Evolutionary conservation across 2,888 invertebrate genomes (phyloP), one percentile per base, ranked within the genome.

Genomic region (Rosalia funebris): DNA sequence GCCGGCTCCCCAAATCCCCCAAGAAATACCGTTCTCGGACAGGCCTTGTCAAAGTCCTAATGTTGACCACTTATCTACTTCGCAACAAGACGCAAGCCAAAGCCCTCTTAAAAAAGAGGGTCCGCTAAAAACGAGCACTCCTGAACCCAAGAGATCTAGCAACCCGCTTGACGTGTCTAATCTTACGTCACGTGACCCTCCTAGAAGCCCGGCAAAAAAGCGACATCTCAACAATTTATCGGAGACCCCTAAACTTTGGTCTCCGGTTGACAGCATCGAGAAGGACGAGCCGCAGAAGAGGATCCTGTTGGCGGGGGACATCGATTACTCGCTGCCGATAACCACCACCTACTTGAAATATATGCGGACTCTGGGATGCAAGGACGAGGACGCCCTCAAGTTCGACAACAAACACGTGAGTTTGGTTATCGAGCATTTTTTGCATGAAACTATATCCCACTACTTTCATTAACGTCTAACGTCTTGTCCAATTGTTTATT

Each of bases 291-390:
- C 64, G 12, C 53, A 82, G 41, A 83, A 61, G 12, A 66, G 71
- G 55, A 50, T 75, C 42, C 67, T 80, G 56, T 75, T 78, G 68
- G 75, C 83, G 17, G 84, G 84, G 20, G 86, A 87, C 61, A 88
- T 91, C 68, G 92, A 93, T 83, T 92, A 90, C 84, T 92, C 91
- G 75, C 87, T 95, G 75, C 95, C 95, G 44, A 94, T 95, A 71
- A 95, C 95, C 45, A 93, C 94, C 52, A 92, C 93, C 31, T 95
- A 95, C 82, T 84, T 95, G 81, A 93, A 92, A 79, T 89, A 92
- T 76, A 92, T 93, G 85, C 85, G 91, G 78, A 91, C 86, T 79
- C 84, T 92, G 81, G 89, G 88, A 57, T 81, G 88, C 71, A 81
- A 84, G 75, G 86, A 88, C 77, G 85, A 87, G 74, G 85, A 88